Evolutionary conservation across 2,888 invertebrate genomes (phyloP).

Genomic region (Cryptus armator): DNA sequence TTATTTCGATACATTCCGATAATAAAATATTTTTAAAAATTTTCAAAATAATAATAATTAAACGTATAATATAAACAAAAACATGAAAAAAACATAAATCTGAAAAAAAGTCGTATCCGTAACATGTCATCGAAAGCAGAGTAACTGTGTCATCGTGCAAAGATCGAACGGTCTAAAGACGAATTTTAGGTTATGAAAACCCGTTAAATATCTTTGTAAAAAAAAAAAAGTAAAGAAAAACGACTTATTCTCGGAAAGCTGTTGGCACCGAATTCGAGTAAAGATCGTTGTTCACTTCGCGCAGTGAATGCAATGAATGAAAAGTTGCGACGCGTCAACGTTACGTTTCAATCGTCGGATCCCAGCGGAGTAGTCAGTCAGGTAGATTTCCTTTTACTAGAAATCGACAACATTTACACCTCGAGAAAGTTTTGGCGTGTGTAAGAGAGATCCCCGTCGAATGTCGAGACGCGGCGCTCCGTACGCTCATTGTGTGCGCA

Average conservation of each 20-base stretch:
- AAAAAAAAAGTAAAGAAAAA: constrained; percentile 7
- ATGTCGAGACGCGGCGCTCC: constrained; percentile 29
- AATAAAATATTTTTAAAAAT: too few relatives aligned
- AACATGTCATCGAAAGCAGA: background rate
- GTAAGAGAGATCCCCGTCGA: constrained; percentile 23
- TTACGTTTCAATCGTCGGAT: constrained; percentile 75
- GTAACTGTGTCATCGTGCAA: constrained; percentile 16
- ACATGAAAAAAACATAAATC: background rate
- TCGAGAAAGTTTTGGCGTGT: constrained; percentile 37
- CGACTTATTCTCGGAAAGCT: constrained; percentile 55
- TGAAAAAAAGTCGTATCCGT: background rate
- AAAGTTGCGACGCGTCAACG: constrained; percentile 72
- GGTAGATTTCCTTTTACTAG: constrained; percentile 70
- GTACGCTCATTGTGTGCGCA: constrained; percentile 54
- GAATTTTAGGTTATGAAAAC: constrained; percentile 27
- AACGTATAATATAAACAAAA: too few relatives aligned
- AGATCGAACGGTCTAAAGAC: constrained; percentile 40
- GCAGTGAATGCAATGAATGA: constrained; percentile 63
- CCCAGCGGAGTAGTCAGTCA: constrained; percentile 47
- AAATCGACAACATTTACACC: constrained; percentile 57
- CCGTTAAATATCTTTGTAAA: constrained; percentile 32
- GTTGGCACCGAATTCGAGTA: constrained; percentile 42
- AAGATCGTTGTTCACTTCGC: constrained; percentile 60
- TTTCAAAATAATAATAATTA: too few relatives aligned
- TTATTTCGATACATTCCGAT: too few relatives aligned